A percentile compares a stretch with the other conserved stretches of the same genome.
phyloP scores from a whole-genome alignment of 2,113 vertebrate genomes.

The Polypterus bichir region DNA sequence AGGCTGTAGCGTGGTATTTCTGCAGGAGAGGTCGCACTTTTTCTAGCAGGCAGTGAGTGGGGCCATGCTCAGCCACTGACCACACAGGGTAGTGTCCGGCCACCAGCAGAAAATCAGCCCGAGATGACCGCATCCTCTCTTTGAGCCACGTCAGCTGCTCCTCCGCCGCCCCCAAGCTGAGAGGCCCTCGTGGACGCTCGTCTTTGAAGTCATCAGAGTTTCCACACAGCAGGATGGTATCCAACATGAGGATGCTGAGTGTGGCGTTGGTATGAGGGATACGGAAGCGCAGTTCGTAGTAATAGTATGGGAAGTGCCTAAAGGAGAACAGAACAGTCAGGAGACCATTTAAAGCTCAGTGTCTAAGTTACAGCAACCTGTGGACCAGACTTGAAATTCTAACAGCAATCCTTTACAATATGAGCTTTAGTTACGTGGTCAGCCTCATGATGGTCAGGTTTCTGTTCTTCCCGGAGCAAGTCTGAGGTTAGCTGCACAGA shows the following conservation, averaged over 20 bases:
- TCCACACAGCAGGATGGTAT: conserved; percentile 73
- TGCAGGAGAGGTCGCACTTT: conserved; percentile 56
- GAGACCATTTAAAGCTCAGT: neutral
- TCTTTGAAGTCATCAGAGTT: conserved; percentile 58
- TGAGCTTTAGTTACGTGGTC: too few species aligned
- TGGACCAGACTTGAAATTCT: too few species aligned
- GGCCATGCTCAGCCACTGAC: conserved; percentile 78
- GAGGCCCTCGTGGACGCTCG: conserved; percentile 44
- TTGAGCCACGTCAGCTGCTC: conserved; percentile 67
- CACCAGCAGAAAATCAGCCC: conserved; percentile 68
- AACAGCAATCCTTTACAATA: too few species aligned
- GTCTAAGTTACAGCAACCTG: too few species aligned
- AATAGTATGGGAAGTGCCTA: conserved; percentile 72
- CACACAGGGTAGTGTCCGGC: conserved; percentile 82
- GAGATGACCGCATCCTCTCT: conserved; percentile 52
- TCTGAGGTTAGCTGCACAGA: too few species aligned
- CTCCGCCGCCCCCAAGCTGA: conserved; percentile 30
- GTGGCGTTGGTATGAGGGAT: conserved; percentile 55
- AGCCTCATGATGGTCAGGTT: too few species aligned
- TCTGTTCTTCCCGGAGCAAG: too few species aligned
- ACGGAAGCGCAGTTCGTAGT: conserved; percentile 66
- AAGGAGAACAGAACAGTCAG: neutral
- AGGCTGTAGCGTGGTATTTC: conserved; percentile 63
- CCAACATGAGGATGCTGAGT: conserved; percentile 71
- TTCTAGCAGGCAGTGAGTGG: conserved; percentile 64